Evolutionary conservation across 2,797 vertebrate species (phyloP).

Genomic region (Cephalopachus bancanus): DNA sequence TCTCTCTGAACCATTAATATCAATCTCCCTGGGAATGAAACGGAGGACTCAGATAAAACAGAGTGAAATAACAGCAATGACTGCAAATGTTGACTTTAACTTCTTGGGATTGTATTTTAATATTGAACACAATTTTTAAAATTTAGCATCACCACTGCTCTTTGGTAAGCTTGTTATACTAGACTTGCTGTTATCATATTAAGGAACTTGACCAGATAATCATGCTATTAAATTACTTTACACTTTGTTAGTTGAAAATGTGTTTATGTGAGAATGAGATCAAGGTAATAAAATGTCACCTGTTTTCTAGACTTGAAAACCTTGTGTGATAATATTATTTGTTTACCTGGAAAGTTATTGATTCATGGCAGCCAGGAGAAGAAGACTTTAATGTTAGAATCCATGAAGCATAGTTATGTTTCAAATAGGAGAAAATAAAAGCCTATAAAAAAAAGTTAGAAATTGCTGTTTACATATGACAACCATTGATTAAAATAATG

Average conservation of each 20-base stretch:
- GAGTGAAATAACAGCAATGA: conserved; percentile 51
- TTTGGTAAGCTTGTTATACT: conserved; percentile 58
- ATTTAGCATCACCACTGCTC: conserved; percentile 65
- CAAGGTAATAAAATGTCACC: neutral
- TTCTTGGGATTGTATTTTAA: conserved; percentile 78
- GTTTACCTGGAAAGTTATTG: neutral
- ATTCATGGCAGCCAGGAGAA: neutral
- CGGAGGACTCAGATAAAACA: conserved; percentile 58
- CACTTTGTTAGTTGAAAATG: neutral
- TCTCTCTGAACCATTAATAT: neutral
- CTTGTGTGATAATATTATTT: neutral
- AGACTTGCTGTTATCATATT: conserved; percentile 21
- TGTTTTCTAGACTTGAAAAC: neutral
- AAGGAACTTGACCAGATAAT: conserved; percentile 59
- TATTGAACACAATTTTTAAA: conserved; percentile 84
- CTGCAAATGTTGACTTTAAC: conserved; percentile 68
- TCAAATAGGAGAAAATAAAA: neutral
- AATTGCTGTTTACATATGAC: neutral
- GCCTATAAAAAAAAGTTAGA: neutral
- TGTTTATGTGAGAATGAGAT: neutral
- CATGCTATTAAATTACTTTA: neutral
- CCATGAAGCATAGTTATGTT: neutral
- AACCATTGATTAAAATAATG: neutral
- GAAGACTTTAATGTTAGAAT: neutral
- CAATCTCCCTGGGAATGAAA: conserved; percentile 60